Base-by-base conservation (phyloP, 2,797 vertebrate genomes). In the Pampus argenteus region DNA sequence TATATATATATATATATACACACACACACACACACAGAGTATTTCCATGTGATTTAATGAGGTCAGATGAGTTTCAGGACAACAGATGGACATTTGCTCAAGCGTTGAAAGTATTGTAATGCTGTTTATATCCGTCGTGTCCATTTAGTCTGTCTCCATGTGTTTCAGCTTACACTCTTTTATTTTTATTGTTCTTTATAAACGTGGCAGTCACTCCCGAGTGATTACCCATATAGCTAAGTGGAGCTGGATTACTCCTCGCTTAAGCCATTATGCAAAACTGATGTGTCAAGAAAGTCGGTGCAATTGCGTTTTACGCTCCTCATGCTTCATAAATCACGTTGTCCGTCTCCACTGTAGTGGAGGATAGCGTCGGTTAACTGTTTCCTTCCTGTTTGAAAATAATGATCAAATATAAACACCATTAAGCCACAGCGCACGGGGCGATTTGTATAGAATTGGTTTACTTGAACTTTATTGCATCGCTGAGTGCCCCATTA, bases 391-490 rank as follows among this genome's bases (percentile, higher is more conserved):
- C 88, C 91, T 89, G 80, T 91, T 90, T 91, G 72, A 92, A 93
- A 93, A 93, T 84, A 81, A 81, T 84, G 88, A 85, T 91, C 92
- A 93, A 93, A 93, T 93, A 94, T 92, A 94, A 93, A 94, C 92
- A 91, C 94, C 94, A 95, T 94, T 94, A 94, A 86, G 91, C 74
- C 80, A 31, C 60, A 79, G 83, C 81, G 77, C 79, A 79, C 70
- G 71, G 80, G 79, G 74, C 76, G 84, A 91, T 90, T 86, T 87
- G 87, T 81, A 79, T 85, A 81, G 81, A 91, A 91, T 88, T 88
- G 91, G 88, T 93, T 94, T 92, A 76, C 86, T 89, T 79, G 79
- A 87, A 90, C 88, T 93, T 95, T 95, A 95, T 95, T 89, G 89
- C 87, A 22, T 70, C 51, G 64, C 88, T 88, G 91, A 94, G 93